Evolutionary conservation across 1,140 invertebrate species (phyloP).

Genomic region (Chlorops oryzae): DNA sequence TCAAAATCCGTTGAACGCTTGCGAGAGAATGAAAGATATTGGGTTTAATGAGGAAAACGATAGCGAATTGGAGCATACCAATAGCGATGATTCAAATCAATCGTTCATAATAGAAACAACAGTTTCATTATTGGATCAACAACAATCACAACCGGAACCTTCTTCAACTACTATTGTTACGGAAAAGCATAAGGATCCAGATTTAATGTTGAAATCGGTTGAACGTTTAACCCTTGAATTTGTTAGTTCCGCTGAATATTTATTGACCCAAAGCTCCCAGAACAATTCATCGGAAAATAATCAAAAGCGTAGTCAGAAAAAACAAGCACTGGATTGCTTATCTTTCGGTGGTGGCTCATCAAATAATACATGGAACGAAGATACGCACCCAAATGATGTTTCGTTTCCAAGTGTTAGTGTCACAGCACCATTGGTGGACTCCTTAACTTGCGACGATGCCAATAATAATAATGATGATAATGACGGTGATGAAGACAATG

Average conservation of each 20-base stretch:
- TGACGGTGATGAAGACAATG: conserved; percentile 21
- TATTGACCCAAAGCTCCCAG: conserved; percentile 40
- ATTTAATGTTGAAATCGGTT: conserved; percentile 61
- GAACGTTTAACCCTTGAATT: conserved; percentile 59
- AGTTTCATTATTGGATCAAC: conserved; percentile 23
- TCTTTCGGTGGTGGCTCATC: conserved; percentile 35
- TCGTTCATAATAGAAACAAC: conserved; percentile 40
- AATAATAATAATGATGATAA: conserved; percentile 38
- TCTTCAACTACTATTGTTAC: conserved; percentile 9
- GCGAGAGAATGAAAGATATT: conserved; percentile 34
- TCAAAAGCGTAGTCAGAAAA: conserved; percentile 16
- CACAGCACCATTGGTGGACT: conserved; percentile 62
- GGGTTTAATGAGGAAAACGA: conserved; percentile 29
- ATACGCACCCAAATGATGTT: conserved; percentile 64
- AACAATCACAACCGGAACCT: background rate
- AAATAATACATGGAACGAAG: conserved; percentile 70
- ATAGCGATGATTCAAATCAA: conserved; percentile 38
- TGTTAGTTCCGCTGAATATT: conserved; percentile 54
- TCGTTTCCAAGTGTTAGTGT: conserved; percentile 73
- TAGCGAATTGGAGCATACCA: conserved; percentile 14
- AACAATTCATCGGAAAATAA: background rate
- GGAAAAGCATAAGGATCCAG: conserved; percentile 55
- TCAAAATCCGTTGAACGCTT: conserved; percentile 21
- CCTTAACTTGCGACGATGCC: conserved; percentile 58
- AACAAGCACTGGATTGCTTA: conserved; percentile 19